Percentiles rank a stretch among this genome's conserved stretches.
Evolutionary conservation across 2,888 invertebrate genomes (phyloP).

Genomic region (Cantharis rufa): DNA sequence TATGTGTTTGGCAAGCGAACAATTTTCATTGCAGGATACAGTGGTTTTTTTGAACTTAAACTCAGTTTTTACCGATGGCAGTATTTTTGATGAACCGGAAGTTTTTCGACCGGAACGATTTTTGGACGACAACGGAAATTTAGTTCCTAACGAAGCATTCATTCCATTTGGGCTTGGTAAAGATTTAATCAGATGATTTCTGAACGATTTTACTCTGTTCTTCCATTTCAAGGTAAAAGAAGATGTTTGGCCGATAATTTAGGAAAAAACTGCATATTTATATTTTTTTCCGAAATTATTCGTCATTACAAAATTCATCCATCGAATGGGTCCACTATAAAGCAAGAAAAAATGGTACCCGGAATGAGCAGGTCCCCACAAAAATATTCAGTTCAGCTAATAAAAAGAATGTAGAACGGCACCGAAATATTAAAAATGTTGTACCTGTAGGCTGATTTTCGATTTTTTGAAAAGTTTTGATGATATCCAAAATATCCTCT

Average conservation of each 20-base stretch:
- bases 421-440: not conserved
- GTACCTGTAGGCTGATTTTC: not conserved
- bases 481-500: no score
- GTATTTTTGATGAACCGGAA: slow-evolving; percentile 65
- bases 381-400: slow-evolving; percentile 54
- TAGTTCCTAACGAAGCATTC: slow-evolving; percentile 45
- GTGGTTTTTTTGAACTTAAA: slow-evolving; percentile 49
- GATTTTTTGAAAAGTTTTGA: not conserved
- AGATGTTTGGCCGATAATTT: slow-evolving; percentile 68
- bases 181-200: not conserved
- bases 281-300: slow-evolving; percentile 64
- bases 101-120: slow-evolving; percentile 69
- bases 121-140: slow-evolving; percentile 52
- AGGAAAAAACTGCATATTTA: slow-evolving; percentile 64
- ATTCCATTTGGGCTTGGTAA: slow-evolving; percentile 55
- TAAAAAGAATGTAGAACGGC: not conserved
- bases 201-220: not conserved
- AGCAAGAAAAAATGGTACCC: slow-evolving; percentile 55
- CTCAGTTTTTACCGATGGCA: slow-evolving; percentile 62
- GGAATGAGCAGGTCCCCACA: slow-evolving; percentile 65
- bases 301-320: slow-evolving; percentile 60
- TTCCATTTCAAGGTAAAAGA: slow-evolving; percentile 60
- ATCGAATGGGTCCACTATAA: slow-evolving; percentile 51
- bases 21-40: slow-evolving; percentile 44
- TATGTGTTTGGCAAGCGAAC: not conserved